phyloP scores from a whole-genome alignment of 2,797 vertebrate genomes.

The Centropyge bicolor region DNA sequence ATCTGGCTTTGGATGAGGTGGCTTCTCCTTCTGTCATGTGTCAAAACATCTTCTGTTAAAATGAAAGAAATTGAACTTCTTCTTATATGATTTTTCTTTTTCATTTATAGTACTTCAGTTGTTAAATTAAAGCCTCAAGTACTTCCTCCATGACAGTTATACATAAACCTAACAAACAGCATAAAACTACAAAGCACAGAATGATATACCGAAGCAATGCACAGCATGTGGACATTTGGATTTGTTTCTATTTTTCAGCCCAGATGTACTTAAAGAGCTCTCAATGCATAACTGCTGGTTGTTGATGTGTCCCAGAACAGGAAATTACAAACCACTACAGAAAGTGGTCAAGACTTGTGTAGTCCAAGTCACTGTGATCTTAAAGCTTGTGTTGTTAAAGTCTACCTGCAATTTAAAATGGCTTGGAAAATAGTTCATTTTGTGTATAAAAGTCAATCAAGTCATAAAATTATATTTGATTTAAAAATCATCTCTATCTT shows the following conservation, averaged over 20 bases:
- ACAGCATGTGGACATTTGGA: neutral
- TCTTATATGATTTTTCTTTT: neutral
- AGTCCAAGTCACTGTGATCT: constrained; percentile 29
- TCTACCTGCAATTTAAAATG: neutral
- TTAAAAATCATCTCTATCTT: too few relatives aligned
- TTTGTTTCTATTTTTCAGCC: constrained; percentile 24
- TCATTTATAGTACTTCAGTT: neutral
- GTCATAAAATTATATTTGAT: neutral
- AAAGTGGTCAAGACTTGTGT: constrained; percentile 56
- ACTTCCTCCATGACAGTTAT: neutral
- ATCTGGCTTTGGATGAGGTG: too few relatives aligned
- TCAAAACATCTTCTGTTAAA: neutral
- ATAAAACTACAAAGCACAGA: neutral
- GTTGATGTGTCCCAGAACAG: constrained; percentile 59
- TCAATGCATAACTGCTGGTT: constrained; percentile 37
- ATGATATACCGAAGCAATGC: neutral
- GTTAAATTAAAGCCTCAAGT: neutral
- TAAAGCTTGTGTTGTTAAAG: neutral
- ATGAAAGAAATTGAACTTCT: neutral
- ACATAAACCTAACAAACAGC: neutral
- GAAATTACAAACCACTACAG: constrained; percentile 57
- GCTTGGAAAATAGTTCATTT: neutral
- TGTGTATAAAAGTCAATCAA: neutral
- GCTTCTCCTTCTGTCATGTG: neutral
- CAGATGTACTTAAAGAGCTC: constrained; percentile 6